Percentiles rank a stretch among this genome's conserved stretches.
These are phyloP conservation scores for Periophthalmodon schlosseri DNA, from an alignment of 2,113 vertebrate genomes.

Conservation along the genomic window DNA sequence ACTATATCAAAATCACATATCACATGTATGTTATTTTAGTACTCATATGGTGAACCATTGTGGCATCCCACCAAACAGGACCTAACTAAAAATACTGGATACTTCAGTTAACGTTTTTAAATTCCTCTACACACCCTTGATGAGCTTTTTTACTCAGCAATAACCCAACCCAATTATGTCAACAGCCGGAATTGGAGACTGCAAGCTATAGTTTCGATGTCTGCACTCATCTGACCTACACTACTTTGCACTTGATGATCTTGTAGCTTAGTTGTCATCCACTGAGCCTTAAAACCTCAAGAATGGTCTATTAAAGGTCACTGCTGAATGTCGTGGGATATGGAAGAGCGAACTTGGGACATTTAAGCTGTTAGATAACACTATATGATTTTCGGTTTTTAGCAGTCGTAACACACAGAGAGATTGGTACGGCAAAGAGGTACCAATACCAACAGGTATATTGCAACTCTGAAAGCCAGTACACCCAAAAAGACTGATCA, in stretches of 20 bases:
- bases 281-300: background rate
- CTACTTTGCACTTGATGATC: background rate
- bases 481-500: too few relatives aligned
- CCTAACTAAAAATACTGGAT: constrained; percentile 1
- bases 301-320: background rate
- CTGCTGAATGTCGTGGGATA: background rate
- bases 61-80: constrained; percentile 40
- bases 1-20: background rate
- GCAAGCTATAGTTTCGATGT: background rate
- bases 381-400: too few relatives aligned
- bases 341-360: too few relatives aligned
- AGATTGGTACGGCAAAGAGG: too few relatives aligned
- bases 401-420: too few relatives aligned
- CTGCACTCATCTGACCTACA: background rate
- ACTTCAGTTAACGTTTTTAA: background rate
- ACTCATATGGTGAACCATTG: background rate
- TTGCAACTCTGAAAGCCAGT: too few relatives aligned
- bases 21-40: background rate
- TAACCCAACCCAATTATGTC: background rate
- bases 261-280: background rate
- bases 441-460: too few relatives aligned
- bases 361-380: too few relatives aligned
- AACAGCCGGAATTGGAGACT: background rate
- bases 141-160: background rate
- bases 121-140: constrained; percentile 20